phyloP scores from a whole-genome alignment of 2,888 invertebrate genomes.

The Clunio marinus region DNA sequence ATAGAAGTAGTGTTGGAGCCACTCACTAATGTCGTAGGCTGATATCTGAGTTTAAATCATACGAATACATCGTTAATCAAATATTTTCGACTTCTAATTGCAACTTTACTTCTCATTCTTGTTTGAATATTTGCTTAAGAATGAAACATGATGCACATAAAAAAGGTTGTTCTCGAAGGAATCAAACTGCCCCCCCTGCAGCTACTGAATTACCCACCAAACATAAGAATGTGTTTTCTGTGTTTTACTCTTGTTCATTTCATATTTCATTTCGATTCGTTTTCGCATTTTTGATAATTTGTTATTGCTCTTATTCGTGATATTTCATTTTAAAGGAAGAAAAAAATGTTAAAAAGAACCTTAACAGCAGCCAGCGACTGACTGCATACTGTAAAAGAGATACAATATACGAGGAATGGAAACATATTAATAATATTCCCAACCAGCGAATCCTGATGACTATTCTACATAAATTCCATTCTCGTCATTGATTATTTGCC shows the following conservation, averaged over 20 bases:
- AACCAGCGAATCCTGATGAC: neutral
- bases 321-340: conserved; percentile 15
- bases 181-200: conserved; percentile 30
- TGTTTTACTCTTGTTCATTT: conserved; percentile 37
- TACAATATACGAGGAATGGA: conserved; percentile 39
- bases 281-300: conserved; percentile 38
- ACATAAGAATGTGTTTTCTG: conserved; percentile 34
- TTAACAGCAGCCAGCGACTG: conserved; percentile 8
- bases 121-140: conserved; percentile 5
- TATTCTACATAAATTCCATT: conserved; percentile 18
- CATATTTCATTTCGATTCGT: conserved; percentile 38
- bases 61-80: neutral
- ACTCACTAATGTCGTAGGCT: neutral
- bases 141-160: too few relatives aligned
- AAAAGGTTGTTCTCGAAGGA: neutral
- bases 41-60: neutral
- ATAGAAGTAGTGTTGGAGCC: neutral
- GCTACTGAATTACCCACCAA: conserved; percentile 38
- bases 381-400: conserved; percentile 8
- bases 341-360: conserved; percentile 1
- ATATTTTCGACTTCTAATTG: neutral
- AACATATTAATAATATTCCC: conserved; percentile 38
- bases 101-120: too few relatives aligned
- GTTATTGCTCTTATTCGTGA: conserved; percentile 34
- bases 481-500: conserved; percentile 26